Percentiles rank a stretch among this genome's conserved stretches.
Evolutionary conservation across 2,888 invertebrate species (phyloP).

Genomic region (Cistogaster globosa): DNA sequence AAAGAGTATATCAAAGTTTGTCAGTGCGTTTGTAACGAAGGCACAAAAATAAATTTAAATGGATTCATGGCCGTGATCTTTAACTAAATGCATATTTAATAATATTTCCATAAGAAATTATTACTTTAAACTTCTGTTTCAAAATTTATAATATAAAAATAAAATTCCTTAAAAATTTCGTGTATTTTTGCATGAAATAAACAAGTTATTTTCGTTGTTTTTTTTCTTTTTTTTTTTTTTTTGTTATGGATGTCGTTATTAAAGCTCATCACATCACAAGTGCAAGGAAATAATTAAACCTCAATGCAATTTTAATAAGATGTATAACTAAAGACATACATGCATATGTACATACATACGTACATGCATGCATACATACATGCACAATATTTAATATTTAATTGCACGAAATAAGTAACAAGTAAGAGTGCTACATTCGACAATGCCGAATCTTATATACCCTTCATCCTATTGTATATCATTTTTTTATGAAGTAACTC

Average conservation of each 20-base stretch:
- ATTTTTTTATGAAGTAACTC: no score
- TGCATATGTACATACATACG: not conserved
- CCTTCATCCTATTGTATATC: no score
- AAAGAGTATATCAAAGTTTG: no score
- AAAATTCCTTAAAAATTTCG: slow-evolving; percentile 13
- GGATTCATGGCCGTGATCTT: no score
- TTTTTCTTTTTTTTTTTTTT: slow-evolving; percentile 15
- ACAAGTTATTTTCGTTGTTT: slow-evolving; percentile 10
- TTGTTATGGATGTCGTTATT: slow-evolving; percentile 47
- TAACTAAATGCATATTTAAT: no score
- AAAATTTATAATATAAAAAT: not conserved
- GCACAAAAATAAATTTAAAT: no score
- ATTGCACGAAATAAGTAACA: slow-evolving; percentile 61
- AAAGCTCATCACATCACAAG: slow-evolving; percentile 69
- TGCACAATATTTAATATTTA: not conserved
- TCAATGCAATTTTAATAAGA: slow-evolving; percentile 1
- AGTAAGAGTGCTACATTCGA: no score
- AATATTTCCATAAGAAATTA: not conserved
- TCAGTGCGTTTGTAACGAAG: no score
- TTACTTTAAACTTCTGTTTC: not conserved
- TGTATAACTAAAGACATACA: not conserved
- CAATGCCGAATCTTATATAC: no score
- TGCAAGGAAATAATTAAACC: slow-evolving; percentile 75
- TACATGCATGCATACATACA: not conserved
- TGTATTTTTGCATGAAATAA: slow-evolving; percentile 41